Evolutionary conservation across 2,797 vertebrate species (phyloP).

Genomic region (Rhinatrema bivittatum): DNA sequence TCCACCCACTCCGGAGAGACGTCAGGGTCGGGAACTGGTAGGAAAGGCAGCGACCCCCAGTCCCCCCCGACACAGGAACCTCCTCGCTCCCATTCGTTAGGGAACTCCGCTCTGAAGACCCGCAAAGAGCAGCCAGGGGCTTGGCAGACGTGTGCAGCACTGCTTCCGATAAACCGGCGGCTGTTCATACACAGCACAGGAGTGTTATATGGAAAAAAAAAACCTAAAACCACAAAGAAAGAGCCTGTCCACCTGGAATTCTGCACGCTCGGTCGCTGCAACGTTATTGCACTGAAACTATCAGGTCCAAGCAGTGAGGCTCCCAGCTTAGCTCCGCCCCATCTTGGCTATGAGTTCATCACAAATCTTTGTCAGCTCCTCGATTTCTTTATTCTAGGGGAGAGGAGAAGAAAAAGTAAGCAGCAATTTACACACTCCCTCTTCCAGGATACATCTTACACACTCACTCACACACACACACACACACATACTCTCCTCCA

Average conservation of each 20-base stretch:
- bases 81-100: constrained; percentile 68
- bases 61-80: constrained; percentile 84
- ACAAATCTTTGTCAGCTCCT: constrained; percentile 98
- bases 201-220: constrained; percentile 63
- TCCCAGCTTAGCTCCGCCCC: constrained; percentile 90
- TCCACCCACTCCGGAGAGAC: too few relatives aligned
- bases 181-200: constrained; percentile 65
- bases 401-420: constrained; percentile 12
- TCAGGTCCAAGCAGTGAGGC: constrained; percentile 47
- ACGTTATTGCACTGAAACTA: constrained; percentile 58
- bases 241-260: constrained; percentile 34
- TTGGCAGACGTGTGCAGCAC: constrained; percentile 51
- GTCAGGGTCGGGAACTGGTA: constrained; percentile 59
- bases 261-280: constrained; percentile 54
- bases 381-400: constrained; percentile 94
- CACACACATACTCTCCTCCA: too few relatives aligned
- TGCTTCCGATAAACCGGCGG: constrained; percentile 56
- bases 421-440: too few relatives aligned
- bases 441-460: too few relatives aligned
- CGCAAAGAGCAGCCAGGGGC: constrained; percentile 65
- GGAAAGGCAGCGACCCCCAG: constrained; percentile 65
- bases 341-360: constrained; percentile 98
- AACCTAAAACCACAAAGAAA: too few relatives aligned
- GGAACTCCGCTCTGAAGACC: constrained; percentile 80
- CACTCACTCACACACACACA: too few relatives aligned